phyloP scores from a whole-genome alignment of 1,140 invertebrate species.

The Nixonia krombeini region DNA sequence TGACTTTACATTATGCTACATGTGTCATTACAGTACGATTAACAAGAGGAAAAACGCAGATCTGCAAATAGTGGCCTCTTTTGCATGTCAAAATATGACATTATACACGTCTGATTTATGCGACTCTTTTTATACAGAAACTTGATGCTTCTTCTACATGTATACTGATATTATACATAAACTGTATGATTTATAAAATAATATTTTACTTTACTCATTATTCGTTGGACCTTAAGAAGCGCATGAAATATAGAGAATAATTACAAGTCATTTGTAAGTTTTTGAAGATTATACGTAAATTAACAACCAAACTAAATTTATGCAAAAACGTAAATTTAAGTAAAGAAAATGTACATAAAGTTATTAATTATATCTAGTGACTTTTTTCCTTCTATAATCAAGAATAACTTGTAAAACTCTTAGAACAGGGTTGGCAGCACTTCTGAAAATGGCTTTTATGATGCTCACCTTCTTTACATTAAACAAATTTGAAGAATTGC shows the following conservation, averaged over 20 bases:
- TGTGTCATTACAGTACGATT: slow-evolving; percentile 14
- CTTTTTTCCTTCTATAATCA: slow-evolving; percentile 1
- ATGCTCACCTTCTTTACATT: not conserved
- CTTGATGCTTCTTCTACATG: slow-evolving; percentile 23
- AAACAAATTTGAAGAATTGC: too few species aligned
- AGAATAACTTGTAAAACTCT: slow-evolving; percentile 4
- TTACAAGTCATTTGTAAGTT: too few species aligned
- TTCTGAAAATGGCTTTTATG: slow-evolving; percentile 1
- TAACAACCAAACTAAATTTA: slow-evolving; percentile 15
- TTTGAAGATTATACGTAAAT: slow-evolving; percentile 17
- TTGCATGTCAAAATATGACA: slow-evolving; percentile 15
- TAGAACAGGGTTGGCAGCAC: slow-evolving; percentile 23
- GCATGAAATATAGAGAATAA: slow-evolving; percentile 33
- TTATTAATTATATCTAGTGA: slow-evolving; percentile 10
- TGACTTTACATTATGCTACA: slow-evolving; percentile 18
- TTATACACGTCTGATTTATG: slow-evolving; percentile 31
- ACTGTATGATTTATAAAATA: slow-evolving; percentile 24
- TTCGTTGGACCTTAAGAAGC: slow-evolving; percentile 28
- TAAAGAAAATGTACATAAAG: slow-evolving; percentile 7
- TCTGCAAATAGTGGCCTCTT: slow-evolving; percentile 11
- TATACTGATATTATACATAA: slow-evolving; percentile 17
- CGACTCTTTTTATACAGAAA: slow-evolving; percentile 28
- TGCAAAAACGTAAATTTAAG: not conserved
- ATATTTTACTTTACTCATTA: slow-evolving; percentile 12
- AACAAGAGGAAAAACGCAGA: slow-evolving; percentile 20